Evolutionary conservation across 2,888 invertebrate species (phyloP), one percentile per base, ranked within the genome.

Genomic region (Luperina testacea): DNA sequence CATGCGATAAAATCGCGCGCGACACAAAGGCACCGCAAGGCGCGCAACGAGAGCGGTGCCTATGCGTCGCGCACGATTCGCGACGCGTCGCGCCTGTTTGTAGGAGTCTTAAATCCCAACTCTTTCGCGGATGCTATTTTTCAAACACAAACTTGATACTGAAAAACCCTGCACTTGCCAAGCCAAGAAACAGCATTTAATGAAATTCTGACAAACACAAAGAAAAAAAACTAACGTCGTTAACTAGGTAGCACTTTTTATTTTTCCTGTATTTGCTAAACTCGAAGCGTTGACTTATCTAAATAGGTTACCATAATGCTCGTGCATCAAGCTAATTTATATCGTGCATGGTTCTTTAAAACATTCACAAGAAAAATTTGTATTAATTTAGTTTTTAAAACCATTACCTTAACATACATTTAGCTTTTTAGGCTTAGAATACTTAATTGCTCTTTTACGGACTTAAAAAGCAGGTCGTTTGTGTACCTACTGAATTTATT

Each of bases 221-320:
- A 15, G 0, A 15, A 68, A 53, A 48, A 65, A 38, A 17, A 57
- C 27, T 53, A 8, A 15, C 2, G 11, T 42, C 45, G 17, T 45
- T 68, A 75, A 68, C 45, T 27, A 74, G 4, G 51, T 61, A 27
- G n/a, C 3, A 3, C 8, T 67, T 77, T 77, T 68, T 61, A 32
- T 59, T 69, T 81, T 45, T 38, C n/a, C 13, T 15, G 24, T 20
- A 11, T 77, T 27, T 32, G 17, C 76, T 75, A 68, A 81, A 67
- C 61, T 48, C 45, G 15, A 75, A 61, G 59, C 53, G 63, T 75
- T 64, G 74, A 84, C 80, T 80, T 80, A 79, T 79, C 71, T 83
- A 80, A 84, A 84, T 84, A 63, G 80, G 80, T 79, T 68, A 75
- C 24, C 45, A 63, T 80, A 68, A 79, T 73, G 80, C 57, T 80